Percentiles rank a stretch among this genome's conserved stretches.
Evolutionary conservation across 2,888 invertebrate genomes (phyloP).

Genomic region (Rhorus exstirpatorius): DNA sequence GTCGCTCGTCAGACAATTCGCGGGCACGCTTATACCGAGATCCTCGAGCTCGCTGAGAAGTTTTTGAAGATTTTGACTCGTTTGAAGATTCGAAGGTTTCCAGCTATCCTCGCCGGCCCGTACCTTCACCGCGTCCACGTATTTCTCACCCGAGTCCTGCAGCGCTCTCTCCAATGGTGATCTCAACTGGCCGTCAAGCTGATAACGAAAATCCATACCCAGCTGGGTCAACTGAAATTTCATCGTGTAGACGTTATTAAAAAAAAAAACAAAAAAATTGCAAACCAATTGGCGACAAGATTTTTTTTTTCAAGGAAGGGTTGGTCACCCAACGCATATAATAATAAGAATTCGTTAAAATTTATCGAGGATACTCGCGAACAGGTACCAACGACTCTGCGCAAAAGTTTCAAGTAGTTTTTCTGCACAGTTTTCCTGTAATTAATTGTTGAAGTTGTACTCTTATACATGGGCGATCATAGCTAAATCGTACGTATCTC

Average conservation of each 20-base stretch:
- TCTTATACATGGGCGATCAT: too few relatives aligned
- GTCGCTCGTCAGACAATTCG: slow-evolving; percentile 86
- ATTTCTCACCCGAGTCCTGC: slow-evolving; percentile 92
- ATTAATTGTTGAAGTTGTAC: too few relatives aligned
- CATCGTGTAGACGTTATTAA: neutral
- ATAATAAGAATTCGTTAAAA: too few relatives aligned
- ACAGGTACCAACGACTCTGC: too few relatives aligned
- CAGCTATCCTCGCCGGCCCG: slow-evolving; percentile 94
- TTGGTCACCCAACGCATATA: too few relatives aligned
- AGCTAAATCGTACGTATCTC: too few relatives aligned
- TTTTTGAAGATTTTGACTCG: slow-evolving; percentile 85
- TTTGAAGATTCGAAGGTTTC: slow-evolving; percentile 93
- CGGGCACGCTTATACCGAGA: slow-evolving; percentile 80
- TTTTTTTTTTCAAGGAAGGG: too few relatives aligned
- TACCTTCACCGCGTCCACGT: slow-evolving; percentile 93
- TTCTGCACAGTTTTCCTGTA: too few relatives aligned
- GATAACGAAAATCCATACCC: slow-evolving; percentile 97
- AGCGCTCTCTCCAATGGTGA: slow-evolving; percentile 92
- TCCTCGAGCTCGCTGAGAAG: slow-evolving; percentile 81
- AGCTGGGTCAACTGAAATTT: slow-evolving; percentile 87
- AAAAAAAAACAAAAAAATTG: slow-evolving; percentile 16
- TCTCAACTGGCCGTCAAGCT: slow-evolving; percentile 94
- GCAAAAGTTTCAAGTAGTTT: too few relatives aligned
- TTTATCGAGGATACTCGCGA: too few relatives aligned
- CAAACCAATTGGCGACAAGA: neutral